Base-by-base conservation (phyloP, 2,113 vertebrate species). In the Nothoprocta perdicaria region DNA sequence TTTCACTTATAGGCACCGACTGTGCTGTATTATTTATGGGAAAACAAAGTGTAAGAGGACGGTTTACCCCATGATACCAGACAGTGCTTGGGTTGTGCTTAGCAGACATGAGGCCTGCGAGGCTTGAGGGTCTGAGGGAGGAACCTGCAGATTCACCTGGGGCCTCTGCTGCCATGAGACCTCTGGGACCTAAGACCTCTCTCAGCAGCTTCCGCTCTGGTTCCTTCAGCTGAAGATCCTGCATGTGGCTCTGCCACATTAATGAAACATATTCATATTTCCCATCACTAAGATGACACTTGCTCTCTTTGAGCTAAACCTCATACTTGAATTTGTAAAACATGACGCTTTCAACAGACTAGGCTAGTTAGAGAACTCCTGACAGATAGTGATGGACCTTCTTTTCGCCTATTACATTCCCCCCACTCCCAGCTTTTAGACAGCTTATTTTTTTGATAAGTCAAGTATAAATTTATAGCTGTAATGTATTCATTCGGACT, bases 401-500 rank as follows among this genome's bases (percentile, higher is more conserved):
- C 38, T 85, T 74, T 87, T 22, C 57, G 83, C 17, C 57, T 75
- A 3, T 61, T 55, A 65, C 9, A 86, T 65, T 38, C 62, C 48
- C 78, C 31, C 7, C 35, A 14, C 21, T 18, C 35, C 35, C 38
- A 88, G 76, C 7, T 89, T 86, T 88, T 43, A 68, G 0, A 0
- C 14, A 31, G 15, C 58, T 88, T 65, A 45, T 68, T 93, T 91
- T 83, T 86, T 84, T 91, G 61, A 61, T 83, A 86, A 92, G 35
- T 14, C 26, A 55, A 41, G 50, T 67, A 24, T 75, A 76, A 88
- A 80, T 9, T 23, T 89, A 22, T 45, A 66, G 35, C 55, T 82
- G 16, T 57, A 57, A 18, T 57, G 27, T 22, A 65, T 83, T 80
- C 58, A n/a, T 85, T 75, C 61, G 71, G 48, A 10, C 48, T 83